Evolutionary conservation across 1,140 invertebrate species (phyloP).

Genomic region (Adelges cooleyi): DNA sequence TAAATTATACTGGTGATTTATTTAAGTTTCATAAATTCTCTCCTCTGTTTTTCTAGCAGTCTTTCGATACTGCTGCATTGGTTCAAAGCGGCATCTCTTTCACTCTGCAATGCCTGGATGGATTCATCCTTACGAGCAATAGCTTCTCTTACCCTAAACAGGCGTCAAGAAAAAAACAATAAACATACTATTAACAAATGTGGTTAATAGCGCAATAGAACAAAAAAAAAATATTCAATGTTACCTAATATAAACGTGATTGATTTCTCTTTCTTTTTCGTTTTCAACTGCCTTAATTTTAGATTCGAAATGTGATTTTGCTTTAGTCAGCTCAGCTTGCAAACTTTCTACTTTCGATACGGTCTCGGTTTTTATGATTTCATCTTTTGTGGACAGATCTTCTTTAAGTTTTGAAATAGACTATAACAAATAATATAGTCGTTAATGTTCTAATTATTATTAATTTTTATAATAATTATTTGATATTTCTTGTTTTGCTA

Average conservation of each 20-base stretch:
- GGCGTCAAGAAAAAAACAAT: slow-evolving; percentile 33
- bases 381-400: not conserved
- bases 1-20: too few species aligned
- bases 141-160: slow-evolving; percentile 57
- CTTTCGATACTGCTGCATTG: slow-evolving; percentile 61
- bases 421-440: not conserved
- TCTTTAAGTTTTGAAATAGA: not conserved
- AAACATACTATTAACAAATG: slow-evolving; percentile 15
- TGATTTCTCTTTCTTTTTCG: slow-evolving; percentile 24
- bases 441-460: too few species aligned
- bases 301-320: not conserved
- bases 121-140: slow-evolving; percentile 63
- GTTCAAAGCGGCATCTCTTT: slow-evolving; percentile 52
- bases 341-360: not conserved
- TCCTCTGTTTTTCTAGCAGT: slow-evolving; percentile 59
- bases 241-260: slow-evolving; percentile 8
- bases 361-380: not conserved
- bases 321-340: not conserved
- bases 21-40: slow-evolving; percentile 45
- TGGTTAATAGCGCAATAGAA: not conserved
- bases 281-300: not conserved
- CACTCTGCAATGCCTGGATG: slow-evolving; percentile 53
- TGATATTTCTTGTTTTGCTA: too few species aligned
- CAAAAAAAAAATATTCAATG: not conserved
- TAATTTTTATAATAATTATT: too few species aligned